These are phyloP conservation scores for Gordius sp. DNA, from an alignment of 2,888 invertebrate species.

Conservation along the genomic window DNA sequence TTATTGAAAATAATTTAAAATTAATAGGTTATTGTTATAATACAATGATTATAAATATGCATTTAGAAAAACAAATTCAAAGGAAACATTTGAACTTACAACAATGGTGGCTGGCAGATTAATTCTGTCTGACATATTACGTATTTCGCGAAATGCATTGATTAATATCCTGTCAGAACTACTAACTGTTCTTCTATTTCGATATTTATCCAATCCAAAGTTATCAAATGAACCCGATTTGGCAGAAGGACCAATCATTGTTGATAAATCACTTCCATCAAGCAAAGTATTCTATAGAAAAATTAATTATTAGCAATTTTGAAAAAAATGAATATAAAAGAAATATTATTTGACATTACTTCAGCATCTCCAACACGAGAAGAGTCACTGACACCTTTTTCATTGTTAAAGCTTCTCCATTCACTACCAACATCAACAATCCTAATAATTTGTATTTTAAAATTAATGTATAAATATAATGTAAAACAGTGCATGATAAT, in stretches of 20 bases:
- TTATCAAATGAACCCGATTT: conserved; percentile 25
- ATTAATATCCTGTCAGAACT: conserved; percentile 77
- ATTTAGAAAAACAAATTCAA: too few relatives aligned
- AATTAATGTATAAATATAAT: neutral
- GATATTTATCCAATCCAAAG: conserved; percentile 57
- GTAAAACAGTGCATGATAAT: neutral
- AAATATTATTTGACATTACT: conserved; percentile 22
- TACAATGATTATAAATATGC: too few relatives aligned
- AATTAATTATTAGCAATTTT: neutral
- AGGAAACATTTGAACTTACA: conserved; percentile 24
- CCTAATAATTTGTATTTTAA: conserved; percentile 33
- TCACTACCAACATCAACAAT: conserved; percentile 99
- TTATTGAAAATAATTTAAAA: too few relatives aligned
- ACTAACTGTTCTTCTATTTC: conserved; percentile 37
- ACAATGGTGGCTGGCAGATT: conserved; percentile 85
- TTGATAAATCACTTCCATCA: conserved; percentile 77
- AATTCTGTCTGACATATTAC: conserved; percentile 87
- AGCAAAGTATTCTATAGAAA: conserved; percentile 49
- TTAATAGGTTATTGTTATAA: too few relatives aligned
- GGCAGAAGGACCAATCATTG: conserved; percentile 46
- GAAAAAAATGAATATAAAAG: too few relatives aligned
- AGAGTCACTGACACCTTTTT: conserved; percentile 79
- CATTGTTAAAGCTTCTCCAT: conserved; percentile 97
- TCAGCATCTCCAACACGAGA: conserved; percentile 98
- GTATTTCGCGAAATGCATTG: conserved; percentile 83